These are phyloP conservation scores for Mythimna vitellina DNA, from an alignment of 2,888 invertebrate species.

Conservation along the genomic window DNA sequence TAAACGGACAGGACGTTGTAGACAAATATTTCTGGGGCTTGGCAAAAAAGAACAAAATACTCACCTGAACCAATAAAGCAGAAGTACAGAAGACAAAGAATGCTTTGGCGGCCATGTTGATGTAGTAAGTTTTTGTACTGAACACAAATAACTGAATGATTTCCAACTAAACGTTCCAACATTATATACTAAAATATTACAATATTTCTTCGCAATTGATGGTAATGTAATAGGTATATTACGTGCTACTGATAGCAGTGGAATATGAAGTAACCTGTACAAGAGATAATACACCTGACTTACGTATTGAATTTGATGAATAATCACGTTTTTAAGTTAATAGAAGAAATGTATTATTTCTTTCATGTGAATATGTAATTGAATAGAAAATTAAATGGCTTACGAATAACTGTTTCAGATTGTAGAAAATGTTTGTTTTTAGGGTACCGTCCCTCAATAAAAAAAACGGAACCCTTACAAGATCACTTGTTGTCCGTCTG, in stretches of 20 bases:
- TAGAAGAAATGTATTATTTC: background rate
- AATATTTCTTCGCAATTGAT: constrained; percentile 36
- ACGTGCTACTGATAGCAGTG: constrained; percentile 19
- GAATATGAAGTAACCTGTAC: constrained; percentile 14
- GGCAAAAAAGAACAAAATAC: background rate
- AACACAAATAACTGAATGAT: constrained; percentile 46
- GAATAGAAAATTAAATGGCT: too few relatives aligned
- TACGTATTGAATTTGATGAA: background rate
- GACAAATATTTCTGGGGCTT: background rate
- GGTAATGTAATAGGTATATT: constrained; percentile 23
- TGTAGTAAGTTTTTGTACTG: constrained; percentile 10
- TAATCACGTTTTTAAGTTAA: constrained; percentile 30
- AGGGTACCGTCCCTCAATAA: too few relatives aligned
- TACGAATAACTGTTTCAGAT: too few relatives aligned
- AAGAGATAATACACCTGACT: constrained; percentile 6
- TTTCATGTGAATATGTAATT: background rate
- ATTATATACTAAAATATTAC: constrained; percentile 55
- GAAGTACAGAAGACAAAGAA: constrained; percentile 42
- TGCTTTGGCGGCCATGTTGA: constrained; percentile 46
- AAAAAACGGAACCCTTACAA: too few relatives aligned
- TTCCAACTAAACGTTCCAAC: background rate
- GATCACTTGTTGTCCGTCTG: too few relatives aligned
- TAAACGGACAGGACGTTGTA: too few relatives aligned
- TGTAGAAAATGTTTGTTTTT: too few relatives aligned
- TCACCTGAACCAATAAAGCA: constrained; percentile 45